These are phyloP conservation scores for Beris chalybata DNA, from an alignment of 2,888 invertebrate species.

Conservation along the genomic window DNA sequence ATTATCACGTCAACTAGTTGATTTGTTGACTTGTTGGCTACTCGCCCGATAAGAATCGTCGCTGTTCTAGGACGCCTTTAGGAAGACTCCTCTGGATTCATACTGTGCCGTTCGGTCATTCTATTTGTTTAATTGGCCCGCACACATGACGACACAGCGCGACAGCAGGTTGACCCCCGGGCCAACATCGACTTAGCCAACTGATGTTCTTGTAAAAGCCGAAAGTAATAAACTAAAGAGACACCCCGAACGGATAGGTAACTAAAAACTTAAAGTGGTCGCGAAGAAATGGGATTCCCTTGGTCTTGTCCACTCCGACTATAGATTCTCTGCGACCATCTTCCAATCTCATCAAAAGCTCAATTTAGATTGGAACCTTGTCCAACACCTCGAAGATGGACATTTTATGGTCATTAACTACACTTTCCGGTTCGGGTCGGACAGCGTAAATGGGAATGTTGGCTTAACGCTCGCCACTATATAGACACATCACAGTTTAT, in stretches of 20 bases:
- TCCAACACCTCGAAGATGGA: slow-evolving; percentile 1
- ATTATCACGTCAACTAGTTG: slow-evolving; percentile 44
- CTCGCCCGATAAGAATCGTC: slow-evolving; percentile 41
- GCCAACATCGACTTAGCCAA: background rate
- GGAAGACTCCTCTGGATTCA: slow-evolving; percentile 1
- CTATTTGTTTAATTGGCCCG: slow-evolving; percentile 23
- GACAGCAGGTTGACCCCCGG: background rate
- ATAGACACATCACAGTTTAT: slow-evolving; percentile 32
- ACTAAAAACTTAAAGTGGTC: background rate
- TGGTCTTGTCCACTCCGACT: background rate
- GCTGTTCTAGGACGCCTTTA: slow-evolving; percentile 1
- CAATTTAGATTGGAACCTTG: slow-evolving; percentile 21
- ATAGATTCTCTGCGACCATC: background rate
- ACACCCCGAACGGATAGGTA: background rate
- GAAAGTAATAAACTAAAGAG: slow-evolving; percentile 19
- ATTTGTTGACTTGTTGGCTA: slow-evolving; percentile 43
- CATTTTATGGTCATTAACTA: slow-evolving; percentile 29
- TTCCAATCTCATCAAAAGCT: slow-evolving; percentile 22
- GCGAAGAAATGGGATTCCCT: background rate
- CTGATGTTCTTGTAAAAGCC: slow-evolving; percentile 10
- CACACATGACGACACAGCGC: slow-evolving; percentile 10
- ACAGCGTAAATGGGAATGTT: slow-evolving; percentile 7
- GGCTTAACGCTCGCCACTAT: slow-evolving; percentile 10
- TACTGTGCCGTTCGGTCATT: slow-evolving; percentile 15
- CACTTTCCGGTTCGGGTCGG: slow-evolving; percentile 24